Base-by-base conservation (phyloP, 92 coral and sea anemone genomes). In the Phenganax stokvisi region DNA sequence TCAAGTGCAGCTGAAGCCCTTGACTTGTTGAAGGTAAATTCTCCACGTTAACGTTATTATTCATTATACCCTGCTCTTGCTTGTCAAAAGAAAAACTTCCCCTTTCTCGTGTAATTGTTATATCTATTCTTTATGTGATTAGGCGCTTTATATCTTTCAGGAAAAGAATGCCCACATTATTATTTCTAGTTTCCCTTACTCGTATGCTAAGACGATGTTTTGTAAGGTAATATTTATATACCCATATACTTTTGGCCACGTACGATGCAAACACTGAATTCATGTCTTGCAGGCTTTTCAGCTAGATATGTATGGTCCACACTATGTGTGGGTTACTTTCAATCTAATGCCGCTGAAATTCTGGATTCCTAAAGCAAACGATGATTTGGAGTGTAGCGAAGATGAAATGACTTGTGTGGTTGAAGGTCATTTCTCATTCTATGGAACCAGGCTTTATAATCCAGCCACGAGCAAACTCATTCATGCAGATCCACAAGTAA, bases 391-490 rank as follows among this genome's bases (percentile, higher is more conserved):
- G 13, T 96, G 99, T 65, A 70, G 85, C 15, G 90, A 87, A 54
- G 30, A 90, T 64, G 97, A 96, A 77, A 96, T 96, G 99, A 88
- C 88, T 10, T 96, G 99, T 58, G 90, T 89, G 60, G 80, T 88
- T 78, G 96, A 90, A 62, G 92, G 92, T 80, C 87, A 88, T 86
- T 84, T 74, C 78, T 81, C 83, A 57, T 87, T 83, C 61, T 85
- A 62, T 20, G 83, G 83, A 63, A 74, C 83, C 30, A 15, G 51
- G 44, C 17, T 25, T 51, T 63, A 61, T 52, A 28, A 63, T 20
- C 17, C 51, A n/a, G 15, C 25, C 55, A 11, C 47, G 5, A 37
- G 47, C 47, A 37, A 37, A 37, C 47, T 37, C 47, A 37, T 37
- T 37, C 47, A 37, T 37, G 47, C 47, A 37, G 47, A 37, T 5